phyloP scores from a whole-genome alignment of 2,888 invertebrate genomes.

The Pogonocherus hispidulus region DNA sequence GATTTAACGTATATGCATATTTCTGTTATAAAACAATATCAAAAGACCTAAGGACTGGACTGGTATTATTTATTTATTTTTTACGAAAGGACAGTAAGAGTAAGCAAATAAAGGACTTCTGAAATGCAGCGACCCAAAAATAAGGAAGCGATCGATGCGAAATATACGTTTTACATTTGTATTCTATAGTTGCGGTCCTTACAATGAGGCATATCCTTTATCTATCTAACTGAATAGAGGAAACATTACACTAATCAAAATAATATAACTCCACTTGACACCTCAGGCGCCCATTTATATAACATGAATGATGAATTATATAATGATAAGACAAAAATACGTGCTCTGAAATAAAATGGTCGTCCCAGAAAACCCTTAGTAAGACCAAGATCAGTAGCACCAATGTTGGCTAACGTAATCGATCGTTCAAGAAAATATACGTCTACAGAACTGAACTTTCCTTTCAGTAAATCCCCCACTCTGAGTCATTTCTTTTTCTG shows the following conservation, averaged over 20 bases:
- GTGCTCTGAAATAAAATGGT: conserved; percentile 61
- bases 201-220: conserved; percentile 60
- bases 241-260: conserved; percentile 61
- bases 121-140: conserved; percentile 26
- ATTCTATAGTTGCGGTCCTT: conserved; percentile 57
- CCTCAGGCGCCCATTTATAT: conserved; percentile 61
- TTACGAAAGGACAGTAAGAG: conserved; percentile 2
- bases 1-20: neutral
- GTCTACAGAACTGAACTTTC: conserved; percentile 30
- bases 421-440: conserved; percentile 36
- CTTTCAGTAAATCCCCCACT: conserved; percentile 30
- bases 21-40: neutral
- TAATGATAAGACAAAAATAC: conserved; percentile 64
- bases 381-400: conserved; percentile 29
- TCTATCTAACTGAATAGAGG: conserved; percentile 22
- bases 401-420: conserved; percentile 35
- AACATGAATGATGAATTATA: conserved; percentile 64
- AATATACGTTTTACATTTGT: conserved; percentile 59
- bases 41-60: no score
- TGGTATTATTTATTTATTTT: no score
- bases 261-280: conserved; percentile 63
- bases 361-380: conserved; percentile 43
- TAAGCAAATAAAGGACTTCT: conserved; percentile 37
- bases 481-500: conserved; percentile 28
- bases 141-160: conserved; percentile 39